These are phyloP conservation scores for Hermodice carunculata DNA, from an alignment of 2,888 invertebrate species.

Conservation along the genomic window DNA sequence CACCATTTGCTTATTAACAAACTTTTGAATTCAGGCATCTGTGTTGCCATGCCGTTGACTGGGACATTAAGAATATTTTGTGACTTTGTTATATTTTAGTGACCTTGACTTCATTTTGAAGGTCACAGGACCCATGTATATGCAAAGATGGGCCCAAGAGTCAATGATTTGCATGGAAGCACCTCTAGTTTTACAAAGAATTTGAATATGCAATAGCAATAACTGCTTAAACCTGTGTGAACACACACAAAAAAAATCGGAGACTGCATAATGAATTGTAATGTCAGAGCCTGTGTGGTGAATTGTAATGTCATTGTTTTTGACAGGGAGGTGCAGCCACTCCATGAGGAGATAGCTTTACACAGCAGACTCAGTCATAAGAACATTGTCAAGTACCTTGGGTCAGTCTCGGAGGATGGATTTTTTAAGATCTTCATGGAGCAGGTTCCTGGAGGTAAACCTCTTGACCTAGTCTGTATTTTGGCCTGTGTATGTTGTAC, in stretches of 20 bases:
- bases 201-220: too few relatives aligned
- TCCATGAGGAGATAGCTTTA: conserved; percentile 97
- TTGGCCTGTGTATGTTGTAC: background rate
- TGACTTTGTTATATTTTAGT: too few relatives aligned
- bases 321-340: conserved; percentile 88
- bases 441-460: conserved; percentile 71
- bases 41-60: too few relatives aligned
- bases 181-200: too few relatives aligned
- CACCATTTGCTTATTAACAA: too few relatives aligned
- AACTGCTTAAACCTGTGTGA: background rate
- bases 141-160: too few relatives aligned
- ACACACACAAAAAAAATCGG: background rate
- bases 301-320: background rate
- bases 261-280: conserved; percentile 18
- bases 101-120: too few relatives aligned
- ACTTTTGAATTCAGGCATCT: too few relatives aligned
- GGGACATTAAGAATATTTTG: too few relatives aligned
- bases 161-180: too few relatives aligned
- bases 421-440: conserved; percentile 99
- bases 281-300: too few relatives aligned
- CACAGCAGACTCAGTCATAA: conserved; percentile 95
- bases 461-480: background rate
- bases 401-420: conserved; percentile 93
- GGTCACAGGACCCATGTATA: too few relatives aligned
- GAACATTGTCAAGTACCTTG: conserved; percentile 97